Base-by-base conservation (phyloP, 2,113 vertebrate genomes). In the Hydropotes inermis region DNA sequence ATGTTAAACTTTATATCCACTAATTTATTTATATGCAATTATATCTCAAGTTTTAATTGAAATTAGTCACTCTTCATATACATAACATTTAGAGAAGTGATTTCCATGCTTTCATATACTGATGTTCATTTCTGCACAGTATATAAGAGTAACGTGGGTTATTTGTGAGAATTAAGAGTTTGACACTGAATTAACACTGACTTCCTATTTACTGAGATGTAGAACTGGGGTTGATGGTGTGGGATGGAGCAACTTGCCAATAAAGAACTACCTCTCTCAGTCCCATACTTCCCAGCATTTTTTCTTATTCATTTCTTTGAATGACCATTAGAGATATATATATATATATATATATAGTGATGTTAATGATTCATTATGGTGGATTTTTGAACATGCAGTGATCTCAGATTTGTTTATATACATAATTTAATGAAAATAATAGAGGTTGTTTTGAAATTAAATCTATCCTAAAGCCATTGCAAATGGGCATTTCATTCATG, bases 381-480 rank as follows among this genome's bases (percentile, higher is more conserved):
- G 3, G 5, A 7, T 60, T 94, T 58, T 61, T 95, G 33, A 87
- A 90, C 57, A 1, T 43, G 60, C 16, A 33, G 1, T 89, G 25
- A 87, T 93, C 94, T 74, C 36, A 92, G 12, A 78, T 92, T 81
- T 83, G 30, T 15, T 12, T 91, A 84, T 61, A 87, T 85, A 1
- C 23, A 50, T 93, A 86, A 0, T 39, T 78, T 85, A 86, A 84
- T 58, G 57, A 95, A 93, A 85, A 90, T 97, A 95, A 64, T 76
- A 90, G 16, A 70, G 91, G 27, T 87, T 91, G 15, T 60, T 89
- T 81, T 89, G 89, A 97, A 94, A 54, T 82, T 70, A 81, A 89
- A 50, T 21, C 7, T 28, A 92, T 83, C 87, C 45, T 27, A 81
- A 97, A 97, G 60, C 70, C 79, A 60, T 23, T 78, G 43, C 43